phyloP scores from a whole-genome alignment of 2,888 invertebrate genomes.

The Stenodera caucasica region DNA sequence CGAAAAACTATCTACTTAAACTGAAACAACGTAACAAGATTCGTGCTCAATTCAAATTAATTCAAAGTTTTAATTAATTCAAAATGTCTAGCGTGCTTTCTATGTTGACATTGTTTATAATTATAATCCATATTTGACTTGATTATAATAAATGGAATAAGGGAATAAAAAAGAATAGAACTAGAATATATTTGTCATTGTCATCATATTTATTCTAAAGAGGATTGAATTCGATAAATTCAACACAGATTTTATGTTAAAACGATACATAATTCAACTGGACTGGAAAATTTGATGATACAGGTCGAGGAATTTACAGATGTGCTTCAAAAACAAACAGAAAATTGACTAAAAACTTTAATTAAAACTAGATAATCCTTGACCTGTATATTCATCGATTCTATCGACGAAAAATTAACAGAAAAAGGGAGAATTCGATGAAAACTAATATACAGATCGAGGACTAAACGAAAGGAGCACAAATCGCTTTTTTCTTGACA shows the following conservation, averaged over 20 bases:
- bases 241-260: too few species aligned
- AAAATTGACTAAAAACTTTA: too few species aligned
- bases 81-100: conserved; percentile 5
- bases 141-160: background rate
- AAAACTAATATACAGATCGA: too few species aligned
- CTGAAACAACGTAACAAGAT: background rate
- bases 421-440: background rate
- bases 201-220: background rate
- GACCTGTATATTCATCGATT: background rate
- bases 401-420: background rate
- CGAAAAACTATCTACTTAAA: background rate
- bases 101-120: conserved; percentile 5
- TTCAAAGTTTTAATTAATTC: conserved; percentile 3
- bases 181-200: background rate
- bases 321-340: too few species aligned
- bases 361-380: background rate
- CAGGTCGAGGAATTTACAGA: background rate
- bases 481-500: too few species aligned
- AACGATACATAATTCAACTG: too few species aligned
- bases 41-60: conserved; percentile 2
- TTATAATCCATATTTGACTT: background rate
- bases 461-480: too few species aligned
- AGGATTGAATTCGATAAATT: background rate
- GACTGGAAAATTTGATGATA: background rate
- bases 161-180: background rate